Percentiles rank a stretch among this genome's conserved stretches.
These are phyloP conservation scores for Pogoniulus pusillus DNA, from an alignment of 2,797 vertebrate genomes.

Conservation along the genomic window DNA sequence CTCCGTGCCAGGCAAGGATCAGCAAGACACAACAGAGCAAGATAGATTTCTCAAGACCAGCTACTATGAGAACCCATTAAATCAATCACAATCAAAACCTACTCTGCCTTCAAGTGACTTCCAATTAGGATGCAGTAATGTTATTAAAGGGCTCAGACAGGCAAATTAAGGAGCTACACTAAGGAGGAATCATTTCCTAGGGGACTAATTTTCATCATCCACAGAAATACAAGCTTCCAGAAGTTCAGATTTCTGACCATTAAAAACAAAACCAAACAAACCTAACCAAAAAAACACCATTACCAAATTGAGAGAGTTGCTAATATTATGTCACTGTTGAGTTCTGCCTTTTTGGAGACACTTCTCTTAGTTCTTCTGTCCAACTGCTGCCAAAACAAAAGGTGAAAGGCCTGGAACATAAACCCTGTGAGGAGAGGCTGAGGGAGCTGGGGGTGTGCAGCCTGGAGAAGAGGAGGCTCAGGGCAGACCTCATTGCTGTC, in stretches of 20 bases:
- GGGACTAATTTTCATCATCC: slow-evolving; percentile 23
- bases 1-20: background rate
- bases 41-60: background rate
- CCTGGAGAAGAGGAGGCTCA: no score
- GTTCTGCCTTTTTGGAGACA: background rate
- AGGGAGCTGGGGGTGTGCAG: no score
- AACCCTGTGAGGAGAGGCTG: no score
- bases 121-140: slow-evolving; percentile 40
- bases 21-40: background rate
- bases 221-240: slow-evolving; percentile 15
- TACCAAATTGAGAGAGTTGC: slow-evolving; percentile 8
- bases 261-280: background rate
- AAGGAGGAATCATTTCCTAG: background rate
- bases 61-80: background rate
- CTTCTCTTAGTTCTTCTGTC: background rate
- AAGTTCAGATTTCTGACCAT: background rate
- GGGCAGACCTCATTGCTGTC: no score
- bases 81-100: slow-evolving; percentile 43
- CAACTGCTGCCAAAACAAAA: background rate
- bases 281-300: no score
- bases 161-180: slow-evolving; percentile 31
- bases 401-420: no score
- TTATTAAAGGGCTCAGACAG: background rate
- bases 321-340: background rate
- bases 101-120: slow-evolving; percentile 36